Evolutionary conservation across 2,888 invertebrate genomes (phyloP), one percentile per base, ranked within the genome.

Genomic region (Epicampocera succincta): DNA sequence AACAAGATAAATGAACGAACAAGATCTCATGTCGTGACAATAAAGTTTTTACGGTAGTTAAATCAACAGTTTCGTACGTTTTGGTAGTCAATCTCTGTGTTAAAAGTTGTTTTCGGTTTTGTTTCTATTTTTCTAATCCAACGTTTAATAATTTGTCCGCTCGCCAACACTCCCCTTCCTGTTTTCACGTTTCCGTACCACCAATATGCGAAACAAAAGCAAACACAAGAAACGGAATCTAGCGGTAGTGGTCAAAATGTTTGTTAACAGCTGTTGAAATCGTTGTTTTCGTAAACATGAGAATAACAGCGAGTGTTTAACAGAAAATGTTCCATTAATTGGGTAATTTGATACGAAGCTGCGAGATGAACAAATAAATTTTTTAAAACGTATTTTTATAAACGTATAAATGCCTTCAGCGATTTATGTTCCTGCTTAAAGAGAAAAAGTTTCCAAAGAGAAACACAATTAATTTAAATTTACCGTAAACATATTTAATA

Each of bases 21-120:
- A 77, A 77, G 84, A 80, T 79, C 83, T 82, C 85, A 84, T 79
- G 84, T 83, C 84, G 85, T 83, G 85, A 86, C 86, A 87, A 86
- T 88, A 86, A 87, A 69, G 86, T 87, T 88, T 84, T 89, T 89
- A 88, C 89, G 87, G 88, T 88, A 88, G 89, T 88, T 88, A 86
- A 85, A 83, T 76, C 80, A 81, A 79, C 76, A 76, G 60, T 74
- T 83, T 65, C 25, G 66, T 66, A 42, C 21, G 19, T 54, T 69
- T 66, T 68, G 46, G 66, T 68, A 15, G 42, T 29, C 40, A 6
- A 11, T 46, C 52, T 33, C 25, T 13, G 29, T 44, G 21, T 11
- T 25, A 25, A 25, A 17, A 63, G 42, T 71, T 40, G 17, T 46
- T 50, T 46, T 69, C 1, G 29, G 44, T 61, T 52, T 42, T 40